These are phyloP conservation scores for Syndactyla subalaris DNA, from an alignment of 2,797 vertebrate species.

Conservation along the genomic window DNA sequence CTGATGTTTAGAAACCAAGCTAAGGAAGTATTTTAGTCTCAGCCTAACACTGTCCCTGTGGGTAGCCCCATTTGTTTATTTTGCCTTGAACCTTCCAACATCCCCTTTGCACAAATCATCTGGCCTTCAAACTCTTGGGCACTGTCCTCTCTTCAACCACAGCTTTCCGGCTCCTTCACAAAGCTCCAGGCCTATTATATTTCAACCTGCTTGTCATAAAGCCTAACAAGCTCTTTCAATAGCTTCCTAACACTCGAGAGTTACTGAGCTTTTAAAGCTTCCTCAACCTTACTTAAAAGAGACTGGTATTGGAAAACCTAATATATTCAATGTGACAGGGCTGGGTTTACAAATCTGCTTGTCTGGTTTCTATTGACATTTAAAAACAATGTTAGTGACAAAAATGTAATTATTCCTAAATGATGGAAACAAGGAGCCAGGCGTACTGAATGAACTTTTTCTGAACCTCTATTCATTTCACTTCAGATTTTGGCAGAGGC, in stretches of 20 bases:
- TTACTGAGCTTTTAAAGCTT: conserved; percentile 42
- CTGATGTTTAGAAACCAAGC: conserved; percentile 2
- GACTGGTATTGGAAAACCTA: conserved; percentile 46
- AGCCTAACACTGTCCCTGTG: conserved; percentile 6
- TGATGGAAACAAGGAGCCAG: conserved; percentile 55
- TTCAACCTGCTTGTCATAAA: conserved; percentile 34
- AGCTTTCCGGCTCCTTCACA: not conserved
- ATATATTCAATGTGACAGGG: conserved; percentile 43
- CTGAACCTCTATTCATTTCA: conserved; percentile 70
- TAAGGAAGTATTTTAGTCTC: not conserved
- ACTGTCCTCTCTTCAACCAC: conserved; percentile 14
- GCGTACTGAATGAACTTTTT: conserved; percentile 59
- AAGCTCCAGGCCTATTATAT: conserved; percentile 24
- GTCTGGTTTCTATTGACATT: conserved; percentile 69
- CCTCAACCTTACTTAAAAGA: conserved; percentile 40
- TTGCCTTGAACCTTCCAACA: conserved; percentile 34
- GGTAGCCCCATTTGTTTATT: conserved; percentile 39
- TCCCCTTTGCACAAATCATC: conserved; percentile 32
- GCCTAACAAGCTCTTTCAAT: conserved; percentile 52
- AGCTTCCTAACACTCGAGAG: conserved; percentile 26
- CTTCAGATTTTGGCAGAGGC: conserved; percentile 38
- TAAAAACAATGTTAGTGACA: conserved; percentile 68
- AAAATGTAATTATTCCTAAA: conserved; percentile 67
- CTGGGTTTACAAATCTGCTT: conserved; percentile 32
- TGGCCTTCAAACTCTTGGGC: not conserved